phyloP scores from a whole-genome alignment of 2,113 vertebrate species.

The Charadrius vociferus region DNA sequence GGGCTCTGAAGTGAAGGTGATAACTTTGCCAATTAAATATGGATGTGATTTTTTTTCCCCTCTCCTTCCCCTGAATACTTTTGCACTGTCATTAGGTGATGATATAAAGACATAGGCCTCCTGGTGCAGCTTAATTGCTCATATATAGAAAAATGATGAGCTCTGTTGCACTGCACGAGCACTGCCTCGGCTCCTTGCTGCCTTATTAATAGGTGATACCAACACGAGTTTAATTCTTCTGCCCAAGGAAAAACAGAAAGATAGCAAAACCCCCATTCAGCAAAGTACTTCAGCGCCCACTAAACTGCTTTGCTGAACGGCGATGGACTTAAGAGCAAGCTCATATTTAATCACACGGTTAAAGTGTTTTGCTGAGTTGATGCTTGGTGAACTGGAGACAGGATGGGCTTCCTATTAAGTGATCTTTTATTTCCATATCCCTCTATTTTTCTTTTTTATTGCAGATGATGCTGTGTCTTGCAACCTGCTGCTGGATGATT shows the following conservation, averaged over 20 bases:
- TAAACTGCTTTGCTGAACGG: background rate
- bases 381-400: background rate
- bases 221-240: constrained; percentile 15
- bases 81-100: constrained; percentile 56
- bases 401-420: constrained; percentile 15
- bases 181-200: constrained; percentile 54
- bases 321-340: background rate
- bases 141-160: constrained; percentile 68
- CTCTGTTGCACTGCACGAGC: background rate
- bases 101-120: constrained; percentile 68
- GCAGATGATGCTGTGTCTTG: background rate
- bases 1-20: constrained; percentile 60
- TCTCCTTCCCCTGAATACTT: constrained; percentile 5
- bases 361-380: background rate
- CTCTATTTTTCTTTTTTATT: background rate
- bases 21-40: constrained; percentile 69
- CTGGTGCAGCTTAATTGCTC: constrained; percentile 73
- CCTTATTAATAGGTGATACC: constrained; percentile 54
- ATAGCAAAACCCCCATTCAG: background rate
- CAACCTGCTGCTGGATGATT: background rate
- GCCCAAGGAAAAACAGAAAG: constrained; percentile 52
- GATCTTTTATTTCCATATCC: constrained; percentile 16
- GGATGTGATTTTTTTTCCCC: background rate
- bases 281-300: background rate
- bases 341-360: background rate